Base-by-base conservation (phyloP, 2,888 invertebrate species). In the Trilocha varians region DNA sequence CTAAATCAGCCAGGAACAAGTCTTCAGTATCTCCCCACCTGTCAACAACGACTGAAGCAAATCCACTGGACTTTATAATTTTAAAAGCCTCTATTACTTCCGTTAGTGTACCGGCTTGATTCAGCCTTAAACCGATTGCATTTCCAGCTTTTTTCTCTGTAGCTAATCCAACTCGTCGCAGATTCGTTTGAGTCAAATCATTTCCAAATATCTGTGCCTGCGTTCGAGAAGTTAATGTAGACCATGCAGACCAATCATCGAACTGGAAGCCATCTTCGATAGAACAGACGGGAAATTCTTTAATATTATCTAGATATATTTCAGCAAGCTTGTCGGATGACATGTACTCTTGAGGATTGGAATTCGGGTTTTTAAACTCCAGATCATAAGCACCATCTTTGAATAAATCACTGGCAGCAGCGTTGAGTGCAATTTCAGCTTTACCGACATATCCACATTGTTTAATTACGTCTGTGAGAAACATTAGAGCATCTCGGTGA, bases 181-280 rank as follows among this genome's bases (percentile, higher is more conserved):
- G 91, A 70, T 95, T 97, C 16, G 91, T 91, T 43, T 99, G 99
- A 17, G 98, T 96, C 70, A 99, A 89, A 80, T 99, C 99, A 72
- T 99, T 99, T 48, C 96, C 97, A 41, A 93, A 91, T 60, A 95
- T 89, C 83, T 95, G 97, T 47, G 91, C 91, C 15, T 78, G 70
- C 11, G 93, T 92, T 40, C 89, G 88, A 34, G 87, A 79, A 11
- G 93, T 90, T 51, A 96, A 86, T 42, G 88, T 87, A 8, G 92
- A 89, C 96, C 97, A 99, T 15, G 98, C 96, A n/a, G 91, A 91
- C 99, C 99, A 99, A 70, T 98, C 96, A 70, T 99, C 99, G 76
- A 93, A 96, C 60, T 99, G 98, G 77, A 98, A 99, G 38, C 95
- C 97, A 90, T 99, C 99, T 76, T 99, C 98, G 67, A 99, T 93